Percentiles rank a stretch among this genome's conserved stretches.
These are phyloP conservation scores for Opisthocomus hoazin DNA, from an alignment of 2,113 vertebrate species.

Conservation along the genomic window DNA sequence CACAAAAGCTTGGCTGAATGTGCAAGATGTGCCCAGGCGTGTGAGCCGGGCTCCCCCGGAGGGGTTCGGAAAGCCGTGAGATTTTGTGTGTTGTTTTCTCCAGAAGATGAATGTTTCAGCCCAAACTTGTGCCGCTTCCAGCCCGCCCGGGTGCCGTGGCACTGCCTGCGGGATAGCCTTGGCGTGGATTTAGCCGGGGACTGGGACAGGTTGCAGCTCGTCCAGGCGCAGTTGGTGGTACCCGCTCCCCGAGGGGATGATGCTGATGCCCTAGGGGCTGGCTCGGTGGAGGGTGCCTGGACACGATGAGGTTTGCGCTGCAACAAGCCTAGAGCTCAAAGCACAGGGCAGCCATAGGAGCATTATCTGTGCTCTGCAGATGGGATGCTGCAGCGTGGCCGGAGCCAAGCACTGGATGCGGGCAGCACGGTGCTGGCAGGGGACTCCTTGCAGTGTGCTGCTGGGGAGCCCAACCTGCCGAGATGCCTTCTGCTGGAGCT, in stretches of 20 bases:
- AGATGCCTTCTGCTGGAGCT: not conserved
- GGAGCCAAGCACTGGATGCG: not conserved
- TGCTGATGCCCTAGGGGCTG: not conserved
- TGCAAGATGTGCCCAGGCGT: not conserved
- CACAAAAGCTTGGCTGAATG: not conserved
- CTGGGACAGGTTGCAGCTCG: not conserved
- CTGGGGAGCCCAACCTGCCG: not conserved
- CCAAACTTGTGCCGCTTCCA: not conserved
- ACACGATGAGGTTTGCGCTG: not conserved
- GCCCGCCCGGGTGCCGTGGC: fast-evolving
- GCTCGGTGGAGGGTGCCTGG: not conserved
- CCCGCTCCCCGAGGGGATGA: not conserved
- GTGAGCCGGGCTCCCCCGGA: fast-evolving
- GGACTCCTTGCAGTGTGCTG: not conserved
- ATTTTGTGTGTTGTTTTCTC: not conserved
- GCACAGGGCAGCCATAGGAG: not conserved
- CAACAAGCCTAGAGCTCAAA: fast-evolving
- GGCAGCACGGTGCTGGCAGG: not conserved
- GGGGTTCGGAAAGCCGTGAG: not conserved
- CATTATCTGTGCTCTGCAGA: not conserved
- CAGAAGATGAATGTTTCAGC: not conserved
- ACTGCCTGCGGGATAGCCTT: not conserved
- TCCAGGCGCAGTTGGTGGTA: not conserved
- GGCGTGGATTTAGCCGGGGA: not conserved
- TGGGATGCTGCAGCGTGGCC: not conserved